Base-by-base conservation (phyloP, 2,113 vertebrate genomes). In the Lophius piscatorius region DNA sequence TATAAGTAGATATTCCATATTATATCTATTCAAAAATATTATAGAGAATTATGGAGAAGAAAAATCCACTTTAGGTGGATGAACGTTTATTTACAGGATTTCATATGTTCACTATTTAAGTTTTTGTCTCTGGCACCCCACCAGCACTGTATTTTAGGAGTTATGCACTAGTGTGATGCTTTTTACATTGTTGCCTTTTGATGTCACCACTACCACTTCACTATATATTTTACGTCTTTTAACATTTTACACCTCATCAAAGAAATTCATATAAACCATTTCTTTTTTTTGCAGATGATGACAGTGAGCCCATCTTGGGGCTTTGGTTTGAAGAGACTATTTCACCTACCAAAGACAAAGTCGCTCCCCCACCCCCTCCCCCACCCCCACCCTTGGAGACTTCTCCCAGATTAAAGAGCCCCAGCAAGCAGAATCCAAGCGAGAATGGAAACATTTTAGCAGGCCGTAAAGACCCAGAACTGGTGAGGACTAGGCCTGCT, bases 291-390 rank as follows among this genome's bases (percentile, higher is more conserved):
- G 35, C 82, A 99, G 96, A 99, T 77, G 97, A 99, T 0, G 97
- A 99, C 91, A 99, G 96, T 16, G 97, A 99, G 49, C 97, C 97
- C 10, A 98, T 99, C 87, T 85, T 99, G 33, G 97, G 97, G n/a
- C 94, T 98, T 0, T 99, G 97, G 97, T 99, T 98, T 84, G 97
- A 99, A 78, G 96, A 98, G 88, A 98, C 96, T 35, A 98, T 99
- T 89, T 98, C 96, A 24, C 97, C 97, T 13, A 95, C 92, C 82
- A 99, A 99, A 78, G 96, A 98, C 82, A 98, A 98, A 69, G 94
- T 93, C 62, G 95, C 94, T 0, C 95, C 96, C 0, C 97, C 96
- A 0, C 95, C 97, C 0, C 96, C 95, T 0, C 97, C 95, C 0
- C 96, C 95, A 0, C 95, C 95, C 0, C 97, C 96, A 1, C 97